Evolutionary conservation across 2,888 invertebrate genomes (phyloP), one percentile per base, ranked within the genome.

Genomic region (Ochropleura plecta): DNA sequence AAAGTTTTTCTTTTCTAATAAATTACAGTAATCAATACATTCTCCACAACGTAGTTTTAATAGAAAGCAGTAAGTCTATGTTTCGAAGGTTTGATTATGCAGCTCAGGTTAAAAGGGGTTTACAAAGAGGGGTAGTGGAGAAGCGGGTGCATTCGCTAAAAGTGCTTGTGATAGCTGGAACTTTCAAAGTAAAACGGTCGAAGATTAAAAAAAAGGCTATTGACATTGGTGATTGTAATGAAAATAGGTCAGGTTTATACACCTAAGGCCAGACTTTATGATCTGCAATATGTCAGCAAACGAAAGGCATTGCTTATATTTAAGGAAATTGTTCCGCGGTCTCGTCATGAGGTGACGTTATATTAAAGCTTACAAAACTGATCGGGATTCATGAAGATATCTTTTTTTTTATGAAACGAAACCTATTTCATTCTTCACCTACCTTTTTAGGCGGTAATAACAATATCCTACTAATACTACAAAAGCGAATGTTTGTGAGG

Each of bases 151-250:
- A 64, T 4, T n/a, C 63, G 18, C 57, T 53, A 8, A 30, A 4
- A 53, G 53, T 62, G 48, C 55, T 62, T 53, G 62, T 63, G 57
- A 67, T 57, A 75, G 8, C 57, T 55, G 59, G 20, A 9, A 62
- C 49, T 48, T 62, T 70, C 57, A 70, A 70, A 82, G 70, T 49
- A 63, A 57, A 79, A 20, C 44, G 62, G 62, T 53, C 44, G 30
- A 70, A 57, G 60, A 66, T 57, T 78, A 53, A 67, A 82, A 67
- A 82, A 30, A 78, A 48, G n/a, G 78, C 30, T 30, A 63, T 63
- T 57, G 40, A 70, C 18, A 78, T 70, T 78, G 66, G 46, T 18
- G 46, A 57, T 46, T 74, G 49, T 57, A 51, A 46, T 51, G 57
- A 53, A 63, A 74, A n/a, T 46, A 30, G 51, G 51, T 74, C 55